phyloP scores from a whole-genome alignment of 2,113 vertebrate species.

The Equus przewalskii region DNA sequence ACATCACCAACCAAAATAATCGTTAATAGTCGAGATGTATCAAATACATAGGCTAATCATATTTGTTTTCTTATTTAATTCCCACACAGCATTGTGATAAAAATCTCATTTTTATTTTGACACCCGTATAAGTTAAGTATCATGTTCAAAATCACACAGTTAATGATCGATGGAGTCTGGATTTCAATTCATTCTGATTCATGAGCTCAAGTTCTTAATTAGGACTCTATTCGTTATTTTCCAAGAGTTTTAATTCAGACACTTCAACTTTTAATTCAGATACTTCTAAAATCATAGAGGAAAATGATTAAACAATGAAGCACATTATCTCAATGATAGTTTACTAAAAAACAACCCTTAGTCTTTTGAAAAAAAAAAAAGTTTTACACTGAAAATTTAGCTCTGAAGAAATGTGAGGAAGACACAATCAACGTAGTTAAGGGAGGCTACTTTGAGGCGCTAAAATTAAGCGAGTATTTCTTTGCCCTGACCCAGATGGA shows the following conservation, averaged over 20 bases:
- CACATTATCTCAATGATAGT: not conserved
- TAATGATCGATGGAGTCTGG: not conserved
- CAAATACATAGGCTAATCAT: not conserved
- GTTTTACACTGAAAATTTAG: not conserved
- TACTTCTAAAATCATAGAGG: not conserved
- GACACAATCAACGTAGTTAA: not conserved
- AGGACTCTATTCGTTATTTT: not conserved
- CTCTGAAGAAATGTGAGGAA: not conserved
- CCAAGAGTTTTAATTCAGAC: not conserved
- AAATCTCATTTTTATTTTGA: not conserved
- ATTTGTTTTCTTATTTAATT: not conserved
- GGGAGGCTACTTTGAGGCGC: not conserved
- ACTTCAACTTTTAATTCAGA: not conserved
- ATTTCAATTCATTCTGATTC: not conserved
- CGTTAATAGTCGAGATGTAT: not conserved
- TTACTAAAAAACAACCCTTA: not conserved
- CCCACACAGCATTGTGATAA: not conserved
- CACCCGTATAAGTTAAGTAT: not conserved
- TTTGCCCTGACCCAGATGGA: not conserved
- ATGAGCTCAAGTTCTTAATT: not conserved
- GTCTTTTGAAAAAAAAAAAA: not conserved
- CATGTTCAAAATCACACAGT: not conserved
- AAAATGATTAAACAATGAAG: not conserved
- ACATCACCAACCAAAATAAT: not conserved
- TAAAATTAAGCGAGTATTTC: not conserved